These are phyloP conservation scores for Coleophora flavipennella DNA, from an alignment of 2,888 invertebrate species.

Conservation along the genomic window DNA sequence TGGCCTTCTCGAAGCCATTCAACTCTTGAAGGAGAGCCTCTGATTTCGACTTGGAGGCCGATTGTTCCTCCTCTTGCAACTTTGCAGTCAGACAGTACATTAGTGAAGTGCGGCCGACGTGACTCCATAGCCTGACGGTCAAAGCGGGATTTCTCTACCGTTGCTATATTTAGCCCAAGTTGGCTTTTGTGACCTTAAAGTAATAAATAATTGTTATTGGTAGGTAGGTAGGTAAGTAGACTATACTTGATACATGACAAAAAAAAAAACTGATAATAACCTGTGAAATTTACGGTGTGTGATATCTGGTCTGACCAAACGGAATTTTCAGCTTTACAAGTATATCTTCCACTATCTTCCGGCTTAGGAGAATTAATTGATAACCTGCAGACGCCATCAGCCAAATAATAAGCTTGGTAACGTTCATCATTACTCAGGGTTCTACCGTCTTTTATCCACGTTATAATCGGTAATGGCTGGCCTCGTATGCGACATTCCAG, in stretches of 20 bases:
- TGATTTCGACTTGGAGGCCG: slow-evolving; percentile 85
- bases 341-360: slow-evolving; percentile 81
- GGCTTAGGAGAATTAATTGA: slow-evolving; percentile 76
- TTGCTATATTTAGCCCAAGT: slow-evolving; percentile 40
- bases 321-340: slow-evolving; percentile 82
- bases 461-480: slow-evolving; percentile 79
- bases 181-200: slow-evolving; percentile 42
- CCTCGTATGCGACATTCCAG: slow-evolving; percentile 86
- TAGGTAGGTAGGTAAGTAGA: no score
- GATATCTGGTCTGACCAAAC: slow-evolving; percentile 82
- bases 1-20: slow-evolving; percentile 82
- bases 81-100: slow-evolving; percentile 78
- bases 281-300: slow-evolving; percentile 79
- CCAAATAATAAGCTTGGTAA: slow-evolving; percentile 76
- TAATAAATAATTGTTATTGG: slow-evolving; percentile 12
- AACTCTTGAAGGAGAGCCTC: slow-evolving; percentile 80
- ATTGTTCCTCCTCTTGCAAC: slow-evolving; percentile 85
- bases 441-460: slow-evolving; percentile 83
- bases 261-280: no score
- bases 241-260: no score
- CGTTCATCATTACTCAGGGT: slow-evolving; percentile 69
- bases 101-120: slow-evolving; percentile 79
- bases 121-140: slow-evolving; percentile 53
- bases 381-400: slow-evolving; percentile 82
- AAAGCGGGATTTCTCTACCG: slow-evolving; percentile 42